Conservation (phyloP, 2,888 invertebrate genomes). For the Tiliacea citrago region DNA sequence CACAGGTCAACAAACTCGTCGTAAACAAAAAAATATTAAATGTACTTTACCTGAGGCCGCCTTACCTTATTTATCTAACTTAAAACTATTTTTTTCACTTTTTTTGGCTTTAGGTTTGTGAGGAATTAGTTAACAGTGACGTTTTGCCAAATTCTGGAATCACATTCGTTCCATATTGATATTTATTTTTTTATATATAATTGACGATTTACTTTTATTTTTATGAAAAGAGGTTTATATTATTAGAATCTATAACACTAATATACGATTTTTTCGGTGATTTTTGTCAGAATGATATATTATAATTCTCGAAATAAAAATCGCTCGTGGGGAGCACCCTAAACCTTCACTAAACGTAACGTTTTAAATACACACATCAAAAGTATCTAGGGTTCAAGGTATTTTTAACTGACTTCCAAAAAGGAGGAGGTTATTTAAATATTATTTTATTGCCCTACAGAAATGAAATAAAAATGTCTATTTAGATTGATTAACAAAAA, state of each 20-base stretch:
- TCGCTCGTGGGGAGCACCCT: too few relatives aligned
- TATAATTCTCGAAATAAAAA: too few relatives aligned
- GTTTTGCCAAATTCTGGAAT: slow-evolving; percentile 7
- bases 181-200: neutral
- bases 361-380: too few relatives aligned
- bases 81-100: neutral
- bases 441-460: too few relatives aligned
- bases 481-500: too few relatives aligned
- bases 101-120: neutral
- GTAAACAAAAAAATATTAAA: neutral
- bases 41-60: neutral
- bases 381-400: too few relatives aligned
- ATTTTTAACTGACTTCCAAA: too few relatives aligned
- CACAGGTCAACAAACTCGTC: neutral
- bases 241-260: neutral
- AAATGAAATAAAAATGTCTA: too few relatives aligned
- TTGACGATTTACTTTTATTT: neutral
- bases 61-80: neutral
- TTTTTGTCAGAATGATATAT: too few relatives aligned
- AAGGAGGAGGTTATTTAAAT: too few relatives aligned
- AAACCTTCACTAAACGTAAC: neutral
- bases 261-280: too few relatives aligned
- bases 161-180: neutral
- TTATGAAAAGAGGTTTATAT: neutral
- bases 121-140: neutral